Evolutionary conservation across 2,888 invertebrate species (phyloP), one percentile per base, ranked within the genome.

Genomic region (Cataglyphis rosenhaueri): DNA sequence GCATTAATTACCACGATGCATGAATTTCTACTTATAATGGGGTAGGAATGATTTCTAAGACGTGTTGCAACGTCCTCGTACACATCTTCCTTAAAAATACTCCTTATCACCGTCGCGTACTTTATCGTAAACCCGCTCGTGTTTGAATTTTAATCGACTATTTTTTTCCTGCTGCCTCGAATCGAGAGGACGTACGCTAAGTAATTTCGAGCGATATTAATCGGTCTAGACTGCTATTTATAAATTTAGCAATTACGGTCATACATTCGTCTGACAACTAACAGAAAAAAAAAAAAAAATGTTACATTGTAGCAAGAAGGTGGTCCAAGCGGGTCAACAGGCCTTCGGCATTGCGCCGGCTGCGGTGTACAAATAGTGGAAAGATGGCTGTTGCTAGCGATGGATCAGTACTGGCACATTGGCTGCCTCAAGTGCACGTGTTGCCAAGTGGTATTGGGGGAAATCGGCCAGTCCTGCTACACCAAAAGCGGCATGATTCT

Each of bases 341-440:
- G 91, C 82, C 96, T 97, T 92, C 97, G 97, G 95, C 96, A 97
- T 94, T 98, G 98, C 95, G 98, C 97, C 90, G 98, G 98, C 91
- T 99, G 98, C 95, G 98, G 98, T 91, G 97, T 98, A 95, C 97
- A 98, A 96, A 98, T 98, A 94, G 96, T 97, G 92, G 98, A 98
- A 96, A 96, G 98, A 95, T 98, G 97, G 96, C 96, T 98, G 90
- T 96, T 99, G 89, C 97, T 98, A 95, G 98, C 98, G 91, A 96
- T 98, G 94, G 98, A 99, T 96, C 96, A 98, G 95, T 98, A 98
- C 95, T 99, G 99, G 99, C 99, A 99, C 96, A 98, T 98, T 96
- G 97, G 97, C 92, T 99, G 99, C 95, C 96, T 99, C 93, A 99
- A 98, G 95, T 99, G 99, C 96, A 97, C 97, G 94, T 98, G 97